phyloP scores from a whole-genome alignment of 2,888 invertebrate species.

The Latheticus oryzae region DNA sequence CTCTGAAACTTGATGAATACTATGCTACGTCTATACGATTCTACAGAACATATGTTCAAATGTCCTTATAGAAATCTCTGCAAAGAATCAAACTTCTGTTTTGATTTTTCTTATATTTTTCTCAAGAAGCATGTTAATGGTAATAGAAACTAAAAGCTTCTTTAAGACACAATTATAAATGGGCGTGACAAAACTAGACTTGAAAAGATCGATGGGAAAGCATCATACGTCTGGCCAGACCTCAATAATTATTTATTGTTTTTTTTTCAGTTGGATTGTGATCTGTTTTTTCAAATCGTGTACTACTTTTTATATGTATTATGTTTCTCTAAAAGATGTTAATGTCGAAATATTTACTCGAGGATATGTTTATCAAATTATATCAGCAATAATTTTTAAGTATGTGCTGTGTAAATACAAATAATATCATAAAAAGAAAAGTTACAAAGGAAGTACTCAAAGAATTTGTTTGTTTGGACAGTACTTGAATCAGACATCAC shows the following conservation, averaged over 20 bases:
- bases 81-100: no score
- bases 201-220: conserved; percentile 21
- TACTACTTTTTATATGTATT: conserved; percentile 16
- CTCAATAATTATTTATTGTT: conserved; percentile 24
- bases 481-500: no score
- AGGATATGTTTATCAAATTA: conserved; percentile 26
- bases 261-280: conserved; percentile 4
- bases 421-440: conserved; percentile 6
- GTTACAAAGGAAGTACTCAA: conserved; percentile 6
- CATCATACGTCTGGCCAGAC: conserved; percentile 16
- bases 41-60: no score
- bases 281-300: conserved; percentile 29
- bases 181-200: conserved; percentile 12
- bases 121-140: no score
- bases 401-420: conserved; percentile 11
- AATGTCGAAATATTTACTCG: conserved; percentile 26
- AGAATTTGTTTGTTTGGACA: no score
- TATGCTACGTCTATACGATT: no score
- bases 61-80: no score
- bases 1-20: no score
- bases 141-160: no score
- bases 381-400: conserved; percentile 20
- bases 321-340: conserved; percentile 2
- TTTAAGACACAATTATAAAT: conserved; percentile 1
- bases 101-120: no score